phyloP scores from a whole-genome alignment of 2,797 vertebrate genomes.

The Poliocrania exsul region DNA sequence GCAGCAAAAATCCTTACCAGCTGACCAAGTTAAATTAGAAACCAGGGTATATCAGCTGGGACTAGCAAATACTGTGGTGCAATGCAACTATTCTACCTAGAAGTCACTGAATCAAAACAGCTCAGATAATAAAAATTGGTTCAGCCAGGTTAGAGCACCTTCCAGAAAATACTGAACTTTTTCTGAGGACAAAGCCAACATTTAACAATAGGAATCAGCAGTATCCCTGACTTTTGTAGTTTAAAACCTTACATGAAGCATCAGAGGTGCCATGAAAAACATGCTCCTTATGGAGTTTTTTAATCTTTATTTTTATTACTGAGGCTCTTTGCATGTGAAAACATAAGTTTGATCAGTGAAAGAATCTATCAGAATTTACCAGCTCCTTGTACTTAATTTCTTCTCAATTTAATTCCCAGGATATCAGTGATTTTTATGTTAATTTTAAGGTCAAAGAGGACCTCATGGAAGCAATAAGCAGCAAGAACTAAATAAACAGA shows the following conservation, averaged over 20 bases:
- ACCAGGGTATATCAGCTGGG: not conserved
- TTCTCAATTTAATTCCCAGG: not conserved
- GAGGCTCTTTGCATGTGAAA: not conserved
- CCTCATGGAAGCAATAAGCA: conserved; percentile 6
- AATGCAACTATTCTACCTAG: not conserved
- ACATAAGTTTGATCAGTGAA: not conserved
- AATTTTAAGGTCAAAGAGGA: conserved; percentile 37
- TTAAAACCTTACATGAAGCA: not conserved
- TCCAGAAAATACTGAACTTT: not conserved
- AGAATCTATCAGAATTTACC: not conserved
- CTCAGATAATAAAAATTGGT: not conserved
- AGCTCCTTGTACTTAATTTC: not conserved
- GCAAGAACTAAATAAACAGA: conserved; percentile 41
- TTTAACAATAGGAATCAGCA: not conserved
- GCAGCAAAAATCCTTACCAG: not conserved
- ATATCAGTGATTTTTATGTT: conserved; percentile 14
- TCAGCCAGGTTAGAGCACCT: not conserved
- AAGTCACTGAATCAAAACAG: not conserved
- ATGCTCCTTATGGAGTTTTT: fast-evolving
- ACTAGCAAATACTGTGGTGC: not conserved
- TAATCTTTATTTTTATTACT: not conserved
- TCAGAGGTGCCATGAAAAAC: not conserved
- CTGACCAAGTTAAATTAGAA: not conserved
- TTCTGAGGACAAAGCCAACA: not conserved
- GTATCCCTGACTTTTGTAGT: not conserved